Conservation (phyloP, 2,797 vertebrate species). For the Urosaurus nigricauda region DNA sequence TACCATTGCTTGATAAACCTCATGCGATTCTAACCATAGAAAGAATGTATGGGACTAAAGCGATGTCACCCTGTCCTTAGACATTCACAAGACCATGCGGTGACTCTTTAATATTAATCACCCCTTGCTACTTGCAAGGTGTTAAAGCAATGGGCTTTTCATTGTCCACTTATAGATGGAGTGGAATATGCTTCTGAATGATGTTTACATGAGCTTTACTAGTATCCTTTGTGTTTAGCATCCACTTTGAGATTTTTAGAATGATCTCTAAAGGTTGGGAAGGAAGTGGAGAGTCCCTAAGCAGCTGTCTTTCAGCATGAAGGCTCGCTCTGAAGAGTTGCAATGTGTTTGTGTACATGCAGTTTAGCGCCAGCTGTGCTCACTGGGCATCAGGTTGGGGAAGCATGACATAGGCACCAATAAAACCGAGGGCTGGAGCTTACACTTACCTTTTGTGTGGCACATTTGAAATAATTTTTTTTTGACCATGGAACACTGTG, state of each 20-base stretch:
- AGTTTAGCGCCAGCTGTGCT: too few species aligned
- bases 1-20: background rate
- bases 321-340: too few species aligned
- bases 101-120: background rate
- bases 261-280: too few species aligned
- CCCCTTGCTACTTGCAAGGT: background rate
- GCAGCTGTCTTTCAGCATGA: too few species aligned
- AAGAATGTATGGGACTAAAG: background rate
- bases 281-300: too few species aligned
- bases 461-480: slow-evolving; percentile 42
- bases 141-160: background rate
- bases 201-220: background rate
- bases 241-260: too few species aligned
- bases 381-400: background rate
- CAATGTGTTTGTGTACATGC: background rate
- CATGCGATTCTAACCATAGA: background rate
- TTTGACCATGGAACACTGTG: background rate
- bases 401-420: background rate
- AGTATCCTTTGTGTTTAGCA: background rate
- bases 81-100: background rate
- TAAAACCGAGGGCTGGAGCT: background rate
- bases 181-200: background rate
- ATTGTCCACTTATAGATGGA: background rate
- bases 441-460: slow-evolving; percentile 15
- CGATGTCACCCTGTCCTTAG: background rate